Evolutionary conservation across 2,888 invertebrate species (phyloP), one percentile per base, ranked within the genome.

Genomic region (Pyrgus malvae): DNA sequence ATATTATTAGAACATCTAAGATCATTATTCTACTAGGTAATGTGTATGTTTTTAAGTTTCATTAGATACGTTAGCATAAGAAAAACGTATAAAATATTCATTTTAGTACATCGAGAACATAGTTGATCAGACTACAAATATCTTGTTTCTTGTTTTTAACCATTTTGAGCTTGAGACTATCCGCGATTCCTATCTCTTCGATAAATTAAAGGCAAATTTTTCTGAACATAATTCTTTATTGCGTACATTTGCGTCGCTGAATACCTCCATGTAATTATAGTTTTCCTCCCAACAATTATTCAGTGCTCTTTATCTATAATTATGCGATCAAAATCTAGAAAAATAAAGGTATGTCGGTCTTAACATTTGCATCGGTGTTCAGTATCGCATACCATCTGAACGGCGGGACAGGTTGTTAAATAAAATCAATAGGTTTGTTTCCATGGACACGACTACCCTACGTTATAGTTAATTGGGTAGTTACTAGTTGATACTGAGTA

Each of bases 371-470:
- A 53, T 53, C 53, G 38, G 11, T 29, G 45, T 8, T 9, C 6
- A 6, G 45, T 48, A 40, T 29, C 44, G 23, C 41, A 40, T 55
- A 35, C 33, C 45, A 54, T 44, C 35, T 27, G 35, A 35, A 21
- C 16, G 35, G 3, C 12, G 7, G 19, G 48, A 55, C 23, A 51
- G 56, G 19, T 25, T 14, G 25, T 48, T 53, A 27, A 17, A 56
- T 59, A 55, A 58, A 54, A 60, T 67, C 63, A 57, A 62, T 64
- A 61, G 16, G 27, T 12, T 19, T 29, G 65, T 66, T 67, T 62
- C 69, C 63, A 69, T 69, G 66, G 73, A 40, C 55, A 72, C 62
- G 16, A 27, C 38, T 53, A 27, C 49, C 54, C 53, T 56, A 2
- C 38, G 12, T 46, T 35, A 1, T 2, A 35, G 23, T 6, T 23